Evolutionary conservation across 1,140 invertebrate genomes (phyloP).

Genomic region (Sycophila sp.): DNA sequence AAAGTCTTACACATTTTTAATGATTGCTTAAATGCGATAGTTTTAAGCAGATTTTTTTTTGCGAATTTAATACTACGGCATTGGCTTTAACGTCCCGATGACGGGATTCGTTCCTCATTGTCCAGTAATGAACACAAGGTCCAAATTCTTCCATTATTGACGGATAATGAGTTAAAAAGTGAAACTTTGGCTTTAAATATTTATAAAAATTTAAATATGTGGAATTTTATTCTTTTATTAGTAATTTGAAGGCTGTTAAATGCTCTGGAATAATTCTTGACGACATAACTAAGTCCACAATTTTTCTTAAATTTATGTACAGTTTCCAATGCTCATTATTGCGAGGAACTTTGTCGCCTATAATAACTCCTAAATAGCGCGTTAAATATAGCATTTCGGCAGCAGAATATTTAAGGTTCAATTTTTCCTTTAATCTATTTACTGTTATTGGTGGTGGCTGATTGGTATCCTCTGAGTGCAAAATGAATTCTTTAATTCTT

Average conservation of each 20-base stretch:
- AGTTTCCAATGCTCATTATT: conserved; percentile 30
- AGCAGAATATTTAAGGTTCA: conserved; percentile 31
- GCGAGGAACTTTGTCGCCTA: conserved; percentile 29
- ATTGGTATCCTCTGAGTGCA: conserved; percentile 4
- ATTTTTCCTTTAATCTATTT: conserved; percentile 17
- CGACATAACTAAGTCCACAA: conserved; percentile 24
- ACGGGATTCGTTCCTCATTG: conserved; percentile 37
- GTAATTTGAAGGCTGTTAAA: not conserved
- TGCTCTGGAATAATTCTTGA: conserved; percentile 10
- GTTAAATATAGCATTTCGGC: conserved; percentile 31
- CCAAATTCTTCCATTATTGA: not conserved
- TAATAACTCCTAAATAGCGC: conserved; percentile 38
- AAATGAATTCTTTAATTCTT: conserved; percentile 4
- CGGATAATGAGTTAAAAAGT: conserved; percentile 36
- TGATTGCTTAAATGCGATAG: conserved; percentile 24
- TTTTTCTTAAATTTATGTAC: conserved; percentile 22
- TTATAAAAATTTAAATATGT: conserved; percentile 1
- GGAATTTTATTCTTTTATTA: not conserved
- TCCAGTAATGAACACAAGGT: conserved; percentile 31
- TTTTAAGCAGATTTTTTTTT: conserved; percentile 35
- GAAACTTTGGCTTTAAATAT: conserved; percentile 37
- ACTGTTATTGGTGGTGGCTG: conserved; percentile 3
- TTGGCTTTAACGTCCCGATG: conserved; percentile 41
- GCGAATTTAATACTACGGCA: conserved; percentile 25
- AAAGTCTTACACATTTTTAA: conserved; percentile 33